phyloP scores from a whole-genome alignment of 2,888 invertebrate genomes.

The Brenthis hecate region DNA sequence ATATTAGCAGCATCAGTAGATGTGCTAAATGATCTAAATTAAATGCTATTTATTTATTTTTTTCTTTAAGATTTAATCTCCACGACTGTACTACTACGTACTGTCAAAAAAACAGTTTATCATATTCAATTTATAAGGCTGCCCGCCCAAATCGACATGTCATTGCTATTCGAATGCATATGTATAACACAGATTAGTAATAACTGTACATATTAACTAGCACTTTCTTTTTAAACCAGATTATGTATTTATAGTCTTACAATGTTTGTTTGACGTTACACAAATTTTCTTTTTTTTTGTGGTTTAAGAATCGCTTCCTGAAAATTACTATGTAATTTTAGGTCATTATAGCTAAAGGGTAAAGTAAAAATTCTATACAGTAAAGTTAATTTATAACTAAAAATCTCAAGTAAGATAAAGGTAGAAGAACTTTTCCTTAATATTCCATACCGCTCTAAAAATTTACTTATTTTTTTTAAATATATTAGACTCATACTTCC shows the following conservation, averaged over 20 bases:
- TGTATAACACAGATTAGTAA: conserved; percentile 23
- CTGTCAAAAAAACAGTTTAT: conserved; percentile 58
- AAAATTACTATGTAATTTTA: too few species aligned
- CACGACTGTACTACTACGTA: conserved; percentile 43
- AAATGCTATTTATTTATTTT: too few species aligned
- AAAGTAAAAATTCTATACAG: too few species aligned
- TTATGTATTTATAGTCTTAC: neutral
- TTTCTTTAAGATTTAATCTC: neutral
- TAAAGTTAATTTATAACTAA: too few species aligned
- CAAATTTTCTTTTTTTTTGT: too few species aligned
- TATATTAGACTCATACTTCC: neutral
- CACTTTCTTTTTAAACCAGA: conserved; percentile 3
- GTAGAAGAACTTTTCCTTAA: too few species aligned
- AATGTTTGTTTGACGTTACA: too few species aligned
- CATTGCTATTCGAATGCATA: conserved; percentile 13
- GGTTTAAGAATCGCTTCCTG: too few species aligned
- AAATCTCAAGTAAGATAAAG: too few species aligned
- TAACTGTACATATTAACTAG: conserved; percentile 8
- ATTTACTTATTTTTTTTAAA: neutral
- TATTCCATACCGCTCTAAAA: too few species aligned
- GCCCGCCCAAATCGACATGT: conserved; percentile 46
- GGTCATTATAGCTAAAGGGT: too few species aligned
- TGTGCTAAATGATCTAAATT: too few species aligned
- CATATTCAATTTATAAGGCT: conserved; percentile 63
- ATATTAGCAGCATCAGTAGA: neutral